phyloP scores from a whole-genome alignment of 2,888 invertebrate species.

The Holacanthella duospinosa region DNA sequence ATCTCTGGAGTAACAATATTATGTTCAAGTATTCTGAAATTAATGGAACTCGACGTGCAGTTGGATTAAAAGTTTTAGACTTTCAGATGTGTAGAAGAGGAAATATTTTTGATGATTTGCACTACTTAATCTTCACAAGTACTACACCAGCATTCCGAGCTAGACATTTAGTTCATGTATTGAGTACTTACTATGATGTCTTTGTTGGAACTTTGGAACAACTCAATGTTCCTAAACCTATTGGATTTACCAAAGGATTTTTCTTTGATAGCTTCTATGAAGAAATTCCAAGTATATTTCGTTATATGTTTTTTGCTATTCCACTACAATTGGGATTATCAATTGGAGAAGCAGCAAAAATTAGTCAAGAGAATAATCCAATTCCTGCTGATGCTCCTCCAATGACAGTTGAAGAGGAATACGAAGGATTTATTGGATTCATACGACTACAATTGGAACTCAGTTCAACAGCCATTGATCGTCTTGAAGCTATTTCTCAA shows the following conservation, averaged over 20 bases:
- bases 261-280: constrained; percentile 22
- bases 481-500: constrained; percentile 15
- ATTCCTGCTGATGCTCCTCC: neutral
- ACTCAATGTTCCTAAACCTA: constrained; percentile 18
- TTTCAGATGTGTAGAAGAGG: constrained; percentile 24
- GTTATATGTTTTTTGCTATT: constrained; percentile 30
- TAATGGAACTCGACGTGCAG: constrained; percentile 3
- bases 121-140: constrained; percentile 25
- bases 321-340: constrained; percentile 24
- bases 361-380: neutral
- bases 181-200: constrained; percentile 20
- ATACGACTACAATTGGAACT: constrained; percentile 8
- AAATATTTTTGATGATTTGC: constrained; percentile 28
- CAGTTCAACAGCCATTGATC: constrained; percentile 16
- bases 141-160: constrained; percentile 29
- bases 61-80: constrained; percentile 24
- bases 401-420: neutral
- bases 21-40: constrained; percentile 22
- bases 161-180: constrained; percentile 16
- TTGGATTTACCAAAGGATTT: constrained; percentile 19
- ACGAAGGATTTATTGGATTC: neutral
- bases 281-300: constrained; percentile 12
- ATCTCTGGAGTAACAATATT: constrained; percentile 32
- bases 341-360: neutral
- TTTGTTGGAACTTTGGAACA: constrained; percentile 19